Conservation (phyloP, 64 coral and sea anemone genomes). For the Montipora cactus region DNA sequence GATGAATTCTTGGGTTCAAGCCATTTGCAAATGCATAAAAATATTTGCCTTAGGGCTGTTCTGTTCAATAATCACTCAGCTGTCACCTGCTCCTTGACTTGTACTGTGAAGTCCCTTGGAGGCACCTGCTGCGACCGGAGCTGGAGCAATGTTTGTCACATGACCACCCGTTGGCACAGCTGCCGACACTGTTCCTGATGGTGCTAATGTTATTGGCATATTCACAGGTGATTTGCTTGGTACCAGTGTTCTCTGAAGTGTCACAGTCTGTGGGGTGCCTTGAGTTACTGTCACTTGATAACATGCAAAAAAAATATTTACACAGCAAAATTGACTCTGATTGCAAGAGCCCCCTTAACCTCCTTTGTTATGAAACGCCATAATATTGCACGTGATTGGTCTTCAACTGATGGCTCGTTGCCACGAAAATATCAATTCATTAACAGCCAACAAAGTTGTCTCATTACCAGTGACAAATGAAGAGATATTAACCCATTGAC, state of each 20-base stretch:
- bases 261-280: conserved; percentile 12
- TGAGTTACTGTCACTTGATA: not conserved
- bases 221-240: conserved; percentile 53
- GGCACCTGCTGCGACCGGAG: conserved; percentile 20
- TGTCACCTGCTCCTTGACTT: conserved; percentile 5
- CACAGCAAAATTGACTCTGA: not conserved
- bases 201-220: conserved; percentile 40
- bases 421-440: no score
- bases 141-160: conserved; percentile 68
- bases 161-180: conserved; percentile 14
- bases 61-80: not conserved
- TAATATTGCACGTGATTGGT: no score
- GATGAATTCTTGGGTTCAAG: no score
- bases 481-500: no score
- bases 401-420: no score
- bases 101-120: conserved; percentile 43
- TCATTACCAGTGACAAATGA: no score
- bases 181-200: conserved; percentile 29
- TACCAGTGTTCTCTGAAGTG: conserved; percentile 61
- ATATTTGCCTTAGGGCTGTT: not conserved
- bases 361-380: no score
- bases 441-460: not conserved
- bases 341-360: not conserved
- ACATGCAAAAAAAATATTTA: no score
- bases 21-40: not conserved